Conservation (phyloP, 2,113 vertebrate species). For the Osmerus mordax region DNA sequence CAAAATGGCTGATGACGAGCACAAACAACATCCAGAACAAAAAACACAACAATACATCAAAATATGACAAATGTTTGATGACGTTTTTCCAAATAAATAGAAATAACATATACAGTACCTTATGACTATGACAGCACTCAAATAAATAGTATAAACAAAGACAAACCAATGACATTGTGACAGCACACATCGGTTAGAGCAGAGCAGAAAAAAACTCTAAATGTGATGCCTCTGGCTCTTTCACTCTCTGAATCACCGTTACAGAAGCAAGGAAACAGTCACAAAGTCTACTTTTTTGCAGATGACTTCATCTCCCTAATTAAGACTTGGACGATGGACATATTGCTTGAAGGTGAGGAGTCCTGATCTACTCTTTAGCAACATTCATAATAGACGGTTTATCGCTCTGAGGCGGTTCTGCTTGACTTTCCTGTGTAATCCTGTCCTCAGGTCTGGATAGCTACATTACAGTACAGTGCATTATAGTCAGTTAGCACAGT, state of each 20-base stretch:
- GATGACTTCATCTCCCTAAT: neutral
- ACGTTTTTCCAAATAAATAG: slow-evolving; percentile 47
- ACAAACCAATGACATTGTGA: slow-evolving; percentile 20
- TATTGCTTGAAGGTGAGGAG: slow-evolving; percentile 39
- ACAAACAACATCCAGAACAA: neutral
- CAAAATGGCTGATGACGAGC: neutral
- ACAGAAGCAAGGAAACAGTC: slow-evolving; percentile 10
- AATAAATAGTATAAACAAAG: slow-evolving; percentile 51
- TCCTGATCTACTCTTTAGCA: neutral
- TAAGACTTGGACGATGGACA: slow-evolving; percentile 6
- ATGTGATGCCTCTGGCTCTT: neutral
- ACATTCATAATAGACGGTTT: neutral
- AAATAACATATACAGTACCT: slow-evolving; percentile 42
- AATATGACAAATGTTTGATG: slow-evolving; percentile 18
- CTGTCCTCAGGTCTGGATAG: neutral
- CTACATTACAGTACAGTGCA: neutral
- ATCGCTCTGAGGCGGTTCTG: neutral
- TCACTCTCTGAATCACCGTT: slow-evolving; percentile 1
- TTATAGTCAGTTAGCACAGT: neutral
- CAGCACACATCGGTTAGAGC: slow-evolving; percentile 11
- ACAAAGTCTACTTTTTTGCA: slow-evolving; percentile 28
- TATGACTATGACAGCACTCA: slow-evolving; percentile 18
- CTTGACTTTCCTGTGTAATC: neutral
- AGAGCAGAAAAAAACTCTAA: slow-evolving; percentile 17
- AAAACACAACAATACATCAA: slow-evolving; percentile 9